Base-by-base conservation (phyloP, 2,888 invertebrate species). In the Plebejus anna region DNA sequence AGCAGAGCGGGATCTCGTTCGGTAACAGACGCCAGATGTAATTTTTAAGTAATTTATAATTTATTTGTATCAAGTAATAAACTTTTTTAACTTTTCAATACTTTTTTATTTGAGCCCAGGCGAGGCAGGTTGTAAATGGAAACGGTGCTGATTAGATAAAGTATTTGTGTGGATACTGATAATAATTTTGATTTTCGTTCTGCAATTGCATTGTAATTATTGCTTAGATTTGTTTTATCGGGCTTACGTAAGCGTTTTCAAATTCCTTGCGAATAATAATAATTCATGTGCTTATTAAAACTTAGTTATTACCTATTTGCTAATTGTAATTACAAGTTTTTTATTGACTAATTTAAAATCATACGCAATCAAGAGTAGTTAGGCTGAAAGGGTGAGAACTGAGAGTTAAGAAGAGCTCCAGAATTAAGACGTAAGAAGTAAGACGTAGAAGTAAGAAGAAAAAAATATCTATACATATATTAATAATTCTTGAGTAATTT, bases 21-120 rank as follows among this genome's bases (percentile, higher is more conserved):
- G 99, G 99, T 83, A 98, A 97, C 92, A 98, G 98, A 84, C 96
- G 99, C 87, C 99, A 99, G 92, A 98, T 98, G 97, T 98, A 96
- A 96, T 95, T 78, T 80, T 78, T 81, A 78, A 76, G 78, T 78
- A 3, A 80, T 79, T 77, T 82, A 78, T 79, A 22, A 22, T 78
- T 79, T 82, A 80, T 82, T 84, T 80, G 3, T 61, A 61, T 81
- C 79, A 80, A 80, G 78, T 83, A 87, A 87, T 90, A 88, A 88
- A 90, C 82, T 80, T 85, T 88, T 89, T 86, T 85, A 85, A 87
- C 87, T 87, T 84, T 80, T 82, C 82, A 79, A 76, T 78, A 79
- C 78, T 78, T 77, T 80, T 81, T 80, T 75, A 75, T 78, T 79
- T 76, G 38, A 28, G 70, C 7, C 36, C 78, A 84, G 86, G 86